phyloP scores from a whole-genome alignment of 2,797 vertebrate genomes.

The Poeciliopsis paucimaculata region DNA sequence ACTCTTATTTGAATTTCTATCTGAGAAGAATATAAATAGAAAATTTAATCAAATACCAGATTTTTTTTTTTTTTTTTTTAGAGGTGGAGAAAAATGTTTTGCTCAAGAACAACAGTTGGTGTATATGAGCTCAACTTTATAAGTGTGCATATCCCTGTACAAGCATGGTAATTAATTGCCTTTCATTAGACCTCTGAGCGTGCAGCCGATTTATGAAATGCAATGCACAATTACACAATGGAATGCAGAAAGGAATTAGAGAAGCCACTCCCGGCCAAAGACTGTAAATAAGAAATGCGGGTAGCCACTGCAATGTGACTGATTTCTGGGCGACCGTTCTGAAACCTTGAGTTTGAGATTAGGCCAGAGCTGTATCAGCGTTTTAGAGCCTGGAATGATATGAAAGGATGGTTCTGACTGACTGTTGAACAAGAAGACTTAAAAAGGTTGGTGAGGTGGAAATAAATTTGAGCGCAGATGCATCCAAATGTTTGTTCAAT shows the following conservation, averaged over 20 bases:
- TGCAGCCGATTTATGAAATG: background rate
- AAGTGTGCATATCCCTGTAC: background rate
- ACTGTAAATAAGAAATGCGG: background rate
- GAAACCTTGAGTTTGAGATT: background rate
- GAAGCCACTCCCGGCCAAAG: background rate
- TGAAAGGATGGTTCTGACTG: background rate
- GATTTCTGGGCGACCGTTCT: background rate
- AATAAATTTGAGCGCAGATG: background rate
- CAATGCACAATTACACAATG: constrained; percentile 7
- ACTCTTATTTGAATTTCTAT: background rate
- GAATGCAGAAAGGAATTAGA: background rate
- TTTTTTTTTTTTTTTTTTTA: constrained; percentile 1
- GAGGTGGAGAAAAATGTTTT: background rate
- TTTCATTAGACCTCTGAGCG: background rate
- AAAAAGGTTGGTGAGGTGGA: background rate
- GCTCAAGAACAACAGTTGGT: background rate
- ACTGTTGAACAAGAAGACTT: background rate
- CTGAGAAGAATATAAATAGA: background rate
- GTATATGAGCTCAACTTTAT: background rate
- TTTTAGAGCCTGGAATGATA: background rate
- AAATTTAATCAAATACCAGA: background rate
- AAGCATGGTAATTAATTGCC: background rate
- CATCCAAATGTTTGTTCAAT: background rate
- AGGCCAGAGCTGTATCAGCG: background rate
- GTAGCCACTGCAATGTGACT: background rate